phyloP scores from a whole-genome alignment of 2,888 invertebrate species.

The Eudasyphora cyanicolor region DNA sequence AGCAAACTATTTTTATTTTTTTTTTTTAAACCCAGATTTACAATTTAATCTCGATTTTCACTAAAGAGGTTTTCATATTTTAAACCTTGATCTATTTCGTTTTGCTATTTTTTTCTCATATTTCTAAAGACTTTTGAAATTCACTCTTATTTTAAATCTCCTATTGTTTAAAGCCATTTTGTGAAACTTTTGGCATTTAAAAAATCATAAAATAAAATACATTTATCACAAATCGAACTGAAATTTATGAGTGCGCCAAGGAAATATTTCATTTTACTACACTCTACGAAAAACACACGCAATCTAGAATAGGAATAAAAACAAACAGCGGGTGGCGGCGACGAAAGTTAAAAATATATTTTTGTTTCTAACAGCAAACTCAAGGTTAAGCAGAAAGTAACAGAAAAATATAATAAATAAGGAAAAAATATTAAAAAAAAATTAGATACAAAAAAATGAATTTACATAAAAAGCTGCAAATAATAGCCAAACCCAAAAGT shows the following conservation, averaged over 20 bases:
- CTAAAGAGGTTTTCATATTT: no score
- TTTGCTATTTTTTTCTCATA: no score
- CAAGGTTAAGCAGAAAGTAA: background rate
- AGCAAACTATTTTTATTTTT: no score
- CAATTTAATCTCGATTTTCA: no score
- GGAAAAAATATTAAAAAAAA: background rate
- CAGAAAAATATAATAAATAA: background rate
- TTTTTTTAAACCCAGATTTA: no score
- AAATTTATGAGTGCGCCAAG: background rate
- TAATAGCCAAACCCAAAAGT: no score
- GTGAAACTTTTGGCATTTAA: background rate
- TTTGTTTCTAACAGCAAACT: background rate
- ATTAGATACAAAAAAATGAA: no score
- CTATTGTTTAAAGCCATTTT: no score
- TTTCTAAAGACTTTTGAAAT: no score
- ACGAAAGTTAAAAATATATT: background rate
- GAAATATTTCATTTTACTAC: conserved; percentile 1
- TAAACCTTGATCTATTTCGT: no score
- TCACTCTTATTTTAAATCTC: no score
- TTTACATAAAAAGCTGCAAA: no score
- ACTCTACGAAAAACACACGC: background rate
- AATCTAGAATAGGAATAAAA: background rate
- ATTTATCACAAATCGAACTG: background rate
- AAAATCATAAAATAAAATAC: background rate
- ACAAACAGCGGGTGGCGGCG: background rate